A percentile compares a stretch with the other conserved stretches of the same genome.
Conservation (phyloP, 2,797 vertebrate species). For the Alcedo atthis region DNA sequence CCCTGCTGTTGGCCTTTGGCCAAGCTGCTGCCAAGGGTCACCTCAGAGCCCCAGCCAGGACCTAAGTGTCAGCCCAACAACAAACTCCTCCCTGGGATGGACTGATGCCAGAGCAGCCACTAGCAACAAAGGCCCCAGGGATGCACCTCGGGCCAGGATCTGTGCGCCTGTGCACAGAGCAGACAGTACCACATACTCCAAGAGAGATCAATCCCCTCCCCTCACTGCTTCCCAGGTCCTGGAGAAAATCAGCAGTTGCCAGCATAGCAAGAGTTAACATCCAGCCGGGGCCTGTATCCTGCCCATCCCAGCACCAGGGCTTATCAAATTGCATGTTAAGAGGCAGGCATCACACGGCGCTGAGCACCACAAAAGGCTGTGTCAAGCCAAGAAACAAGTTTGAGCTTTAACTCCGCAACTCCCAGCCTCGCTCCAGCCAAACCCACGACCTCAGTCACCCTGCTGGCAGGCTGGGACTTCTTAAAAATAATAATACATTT, state of each 20-base stretch:
- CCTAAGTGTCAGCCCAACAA: background rate
- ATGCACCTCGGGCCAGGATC: accelerated
- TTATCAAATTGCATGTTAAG: conserved; percentile 78
- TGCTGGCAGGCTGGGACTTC: background rate
- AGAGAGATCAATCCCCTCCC: background rate
- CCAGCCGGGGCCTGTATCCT: conserved; percentile 80
- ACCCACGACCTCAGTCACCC: background rate
- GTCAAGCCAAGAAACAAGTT: conserved; percentile 62
- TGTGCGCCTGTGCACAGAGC: accelerated
- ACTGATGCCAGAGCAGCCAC: background rate
- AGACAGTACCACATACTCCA: accelerated
- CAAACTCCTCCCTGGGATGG: accelerated
- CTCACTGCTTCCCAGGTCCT: background rate
- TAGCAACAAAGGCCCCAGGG: accelerated
- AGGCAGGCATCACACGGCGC: conserved; percentile 62
- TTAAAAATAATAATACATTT: background rate
- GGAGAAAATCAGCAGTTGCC: background rate
- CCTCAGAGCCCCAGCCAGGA: background rate
- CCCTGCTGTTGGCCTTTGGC: background rate
- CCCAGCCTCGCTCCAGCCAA: conserved; percentile 19
- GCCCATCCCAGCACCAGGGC: conserved; percentile 74
- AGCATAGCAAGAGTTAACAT: conserved; percentile 66
- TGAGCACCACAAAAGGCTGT: conserved; percentile 56
- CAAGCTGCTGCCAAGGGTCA: background rate
- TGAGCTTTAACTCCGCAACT: conserved; percentile 61